Evolutionary conservation across 2,888 invertebrate species (phyloP).

Genomic region (Pristionchus japonicus): DNA sequence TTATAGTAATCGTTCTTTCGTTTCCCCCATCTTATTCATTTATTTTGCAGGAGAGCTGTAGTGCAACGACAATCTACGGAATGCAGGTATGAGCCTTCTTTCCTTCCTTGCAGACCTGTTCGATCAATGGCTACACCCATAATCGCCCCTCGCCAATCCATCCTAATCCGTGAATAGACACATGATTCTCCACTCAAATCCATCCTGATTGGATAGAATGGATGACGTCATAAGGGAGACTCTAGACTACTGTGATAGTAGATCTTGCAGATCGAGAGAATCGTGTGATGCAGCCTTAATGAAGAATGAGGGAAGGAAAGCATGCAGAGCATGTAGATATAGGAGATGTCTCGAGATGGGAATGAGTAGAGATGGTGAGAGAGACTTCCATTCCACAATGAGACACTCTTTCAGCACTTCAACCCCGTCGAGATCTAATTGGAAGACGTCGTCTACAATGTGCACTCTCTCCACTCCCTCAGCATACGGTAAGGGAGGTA

Average conservation of each 20-base stretch:
- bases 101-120: constrained; percentile 12
- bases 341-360: constrained; percentile 73
- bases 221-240: background rate
- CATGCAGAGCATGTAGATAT: constrained; percentile 74
- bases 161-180: constrained; percentile 3
- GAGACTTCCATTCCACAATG: background rate
- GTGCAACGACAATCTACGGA: constrained; percentile 72
- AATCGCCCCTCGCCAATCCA: constrained; percentile 8
- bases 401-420: constrained; percentile 62
- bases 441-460: constrained; percentile 60
- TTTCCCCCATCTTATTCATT: background rate
- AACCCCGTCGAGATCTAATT: constrained; percentile 73
- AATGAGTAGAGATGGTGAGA: constrained; percentile 71
- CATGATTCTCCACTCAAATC: background rate
- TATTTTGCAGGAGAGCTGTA: constrained; percentile 68
- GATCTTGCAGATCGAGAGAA: constrained; percentile 12
- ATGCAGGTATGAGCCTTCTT: constrained; percentile 65
- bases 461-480: constrained; percentile 44
- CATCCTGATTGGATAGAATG: background rate
- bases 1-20: background rate
- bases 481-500: background rate
- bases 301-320: constrained; percentile 60
- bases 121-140: background rate
- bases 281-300: background rate
- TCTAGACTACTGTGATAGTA: background rate